Evolutionary conservation across 1,140 invertebrate species (phyloP).

Genomic region (Drosophila sechellia): DNA sequence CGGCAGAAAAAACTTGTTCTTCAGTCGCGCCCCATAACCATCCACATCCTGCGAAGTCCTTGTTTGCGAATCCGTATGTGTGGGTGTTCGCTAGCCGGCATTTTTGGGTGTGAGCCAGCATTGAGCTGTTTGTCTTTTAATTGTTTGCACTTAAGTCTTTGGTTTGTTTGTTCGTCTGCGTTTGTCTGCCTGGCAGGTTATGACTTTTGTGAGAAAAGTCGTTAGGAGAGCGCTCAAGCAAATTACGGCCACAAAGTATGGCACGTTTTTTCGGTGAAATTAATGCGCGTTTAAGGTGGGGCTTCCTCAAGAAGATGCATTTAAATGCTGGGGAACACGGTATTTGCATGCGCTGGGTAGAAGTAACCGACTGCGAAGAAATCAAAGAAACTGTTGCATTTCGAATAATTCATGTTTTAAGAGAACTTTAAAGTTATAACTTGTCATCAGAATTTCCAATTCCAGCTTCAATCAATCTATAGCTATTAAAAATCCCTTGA

Average conservation of each 20-base stretch:
- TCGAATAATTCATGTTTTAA: no score
- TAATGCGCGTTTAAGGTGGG: conserved; percentile 13
- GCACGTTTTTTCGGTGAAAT: conserved; percentile 25
- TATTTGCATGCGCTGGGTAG: neutral
- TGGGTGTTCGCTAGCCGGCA: conserved; percentile 19
- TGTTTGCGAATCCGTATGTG: conserved; percentile 47
- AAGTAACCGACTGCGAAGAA: neutral
- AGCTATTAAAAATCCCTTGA: neutral
- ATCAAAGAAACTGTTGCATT: neutral
- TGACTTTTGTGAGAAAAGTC: conserved; percentile 76
- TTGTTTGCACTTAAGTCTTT: conserved; percentile 78
- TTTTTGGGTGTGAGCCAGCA: conserved; percentile 36
- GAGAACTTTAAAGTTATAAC: no score
- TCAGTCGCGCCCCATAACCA: conserved; percentile 46
- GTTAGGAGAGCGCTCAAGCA: conserved; percentile 64
- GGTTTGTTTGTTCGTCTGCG: conserved; percentile 41
- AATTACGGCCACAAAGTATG: conserved; percentile 72
- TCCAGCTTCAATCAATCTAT: no score
- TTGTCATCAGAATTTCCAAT: no score
- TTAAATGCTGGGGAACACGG: neutral
- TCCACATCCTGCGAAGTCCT: conserved; percentile 45
- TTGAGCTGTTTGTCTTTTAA: conserved; percentile 82
- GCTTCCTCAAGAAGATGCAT: conserved; percentile 8
- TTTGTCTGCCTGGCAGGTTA: conserved; percentile 59
- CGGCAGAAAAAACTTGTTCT: conserved; percentile 61